phyloP scores from a whole-genome alignment of 2,888 invertebrate species.

The Nymphalis c-album region DNA sequence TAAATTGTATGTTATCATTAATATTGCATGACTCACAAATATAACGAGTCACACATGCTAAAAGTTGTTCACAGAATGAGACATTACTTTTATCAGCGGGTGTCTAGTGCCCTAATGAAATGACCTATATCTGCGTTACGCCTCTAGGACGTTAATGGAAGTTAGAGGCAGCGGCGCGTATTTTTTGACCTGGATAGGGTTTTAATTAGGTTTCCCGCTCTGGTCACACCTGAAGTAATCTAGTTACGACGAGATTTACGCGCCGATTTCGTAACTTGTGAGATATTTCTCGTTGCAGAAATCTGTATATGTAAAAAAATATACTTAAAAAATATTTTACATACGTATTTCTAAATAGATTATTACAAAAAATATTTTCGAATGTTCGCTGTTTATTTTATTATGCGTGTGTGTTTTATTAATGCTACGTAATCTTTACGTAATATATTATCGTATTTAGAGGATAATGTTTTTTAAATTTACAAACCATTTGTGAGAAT shows the following conservation, averaged over 20 bases:
- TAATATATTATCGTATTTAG: no score
- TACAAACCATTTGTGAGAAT: neutral
- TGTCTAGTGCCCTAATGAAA: conserved; percentile 12
- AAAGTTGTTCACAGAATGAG: neutral
- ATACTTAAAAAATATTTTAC: neutral
- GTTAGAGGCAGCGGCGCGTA: conserved; percentile 20
- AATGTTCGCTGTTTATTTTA: no score
- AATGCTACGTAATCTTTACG: neutral
- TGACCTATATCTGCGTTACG: conserved; percentile 14
- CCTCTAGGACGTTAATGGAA: conserved; percentile 16
- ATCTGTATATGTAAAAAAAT: neutral
- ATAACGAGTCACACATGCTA: neutral
- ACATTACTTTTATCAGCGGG: conserved; percentile 8
- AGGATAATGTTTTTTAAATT: no score
- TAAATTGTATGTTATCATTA: no score
- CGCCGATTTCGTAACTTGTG: conserved; percentile 16
- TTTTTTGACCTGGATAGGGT: conserved; percentile 29
- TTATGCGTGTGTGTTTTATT: no score
- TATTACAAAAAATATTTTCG: no score
- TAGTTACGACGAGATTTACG: conserved; percentile 8
- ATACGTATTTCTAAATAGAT: no score
- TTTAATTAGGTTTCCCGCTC: conserved; percentile 29
- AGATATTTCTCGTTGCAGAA: conserved; percentile 6
- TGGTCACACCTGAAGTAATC: conserved; percentile 12
- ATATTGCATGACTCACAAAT: no score